phyloP scores from a whole-genome alignment of 2,888 invertebrate genomes.

The Morpho deidamia region DNA sequence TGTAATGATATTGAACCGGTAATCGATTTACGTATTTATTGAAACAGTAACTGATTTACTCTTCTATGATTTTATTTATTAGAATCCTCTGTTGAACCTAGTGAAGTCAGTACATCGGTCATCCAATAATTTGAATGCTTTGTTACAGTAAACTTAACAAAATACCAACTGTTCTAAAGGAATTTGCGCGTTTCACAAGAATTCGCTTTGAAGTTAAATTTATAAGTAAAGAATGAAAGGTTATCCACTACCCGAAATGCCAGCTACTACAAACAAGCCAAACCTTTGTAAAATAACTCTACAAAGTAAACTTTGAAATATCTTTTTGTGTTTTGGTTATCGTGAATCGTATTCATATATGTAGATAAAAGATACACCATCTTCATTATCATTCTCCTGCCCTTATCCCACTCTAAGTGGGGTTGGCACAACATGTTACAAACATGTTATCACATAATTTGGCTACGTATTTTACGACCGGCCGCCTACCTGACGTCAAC shows the following conservation, averaged over 20 bases:
- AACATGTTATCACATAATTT: no score
- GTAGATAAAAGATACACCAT: no score
- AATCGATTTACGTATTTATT: background rate
- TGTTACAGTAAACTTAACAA: conserved; percentile 9
- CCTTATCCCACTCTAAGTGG: no score
- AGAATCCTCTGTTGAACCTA: no score
- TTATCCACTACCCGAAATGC: conserved; percentile 13
- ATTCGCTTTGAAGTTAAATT: conserved; percentile 20
- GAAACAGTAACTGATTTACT: background rate
- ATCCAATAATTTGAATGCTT: background rate
- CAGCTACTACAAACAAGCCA: conserved; percentile 5
- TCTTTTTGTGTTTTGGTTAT: no score
- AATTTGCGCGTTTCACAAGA: conserved; percentile 20
- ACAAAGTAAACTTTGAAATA: background rate
- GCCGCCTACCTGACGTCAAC: no score
- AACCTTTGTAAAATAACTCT: conserved; percentile 8
- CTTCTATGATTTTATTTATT: no score
- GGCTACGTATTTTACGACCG: no score
- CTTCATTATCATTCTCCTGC: no score
- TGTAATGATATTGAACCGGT: no score
- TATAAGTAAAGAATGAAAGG: conserved; percentile 19
- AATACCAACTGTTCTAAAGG: conserved; percentile 15
- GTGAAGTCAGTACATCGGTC: background rate
- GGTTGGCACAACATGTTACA: no score
- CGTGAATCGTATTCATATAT: no score